Base-by-base conservation (phyloP, 2,888 invertebrate genomes). In the Cataglyphis livida region DNA sequence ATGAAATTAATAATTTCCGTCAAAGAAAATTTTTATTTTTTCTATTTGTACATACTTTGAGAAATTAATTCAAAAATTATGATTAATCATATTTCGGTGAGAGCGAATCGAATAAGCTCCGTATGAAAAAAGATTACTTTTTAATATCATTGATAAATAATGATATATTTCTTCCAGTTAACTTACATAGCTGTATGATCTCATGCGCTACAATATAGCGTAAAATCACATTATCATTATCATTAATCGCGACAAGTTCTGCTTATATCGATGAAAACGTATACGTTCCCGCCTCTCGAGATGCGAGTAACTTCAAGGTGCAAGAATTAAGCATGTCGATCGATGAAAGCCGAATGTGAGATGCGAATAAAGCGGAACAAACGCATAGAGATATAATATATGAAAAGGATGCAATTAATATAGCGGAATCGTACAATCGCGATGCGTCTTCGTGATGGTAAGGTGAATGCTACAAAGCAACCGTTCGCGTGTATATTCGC, bases 361-460 rank as follows among this genome's bases (percentile, higher is more conserved):
- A 70, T 44, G 70, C 76, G 78, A 21, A 70, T 70, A 79, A 79
- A 70, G 71, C 71, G 78, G 59, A 71, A 32, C 57, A 70, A 70
- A 59, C 70, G 70, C 59, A 70, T 41, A 21, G 41, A 32, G 41
- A 70, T 44, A 44, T 44, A 59, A 71, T 59, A 44, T 59, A 59
- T 48, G 78, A 71, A 64, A 71, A 79, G 78, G 71, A 79, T 79
- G 59, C 78, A 71, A 79, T 79, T 79, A 71, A 71, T 70, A 79
- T 79, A 79, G 78, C 71, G 78, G 78, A 79, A 70, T 78, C 59
- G 44, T 21, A 35, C 70, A 35, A 35, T 79, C 71, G 71, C 59
- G 78, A 79, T 71, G 78, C 78, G 59, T 78, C 41, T 57, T 41
- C 57, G 76, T 68, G 65, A 76, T 76, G 57, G 66, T 57, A 71